Evolutionary conservation across 2,797 vertebrate species (phyloP).

Genomic region (Lycodopsis pacificus): DNA sequence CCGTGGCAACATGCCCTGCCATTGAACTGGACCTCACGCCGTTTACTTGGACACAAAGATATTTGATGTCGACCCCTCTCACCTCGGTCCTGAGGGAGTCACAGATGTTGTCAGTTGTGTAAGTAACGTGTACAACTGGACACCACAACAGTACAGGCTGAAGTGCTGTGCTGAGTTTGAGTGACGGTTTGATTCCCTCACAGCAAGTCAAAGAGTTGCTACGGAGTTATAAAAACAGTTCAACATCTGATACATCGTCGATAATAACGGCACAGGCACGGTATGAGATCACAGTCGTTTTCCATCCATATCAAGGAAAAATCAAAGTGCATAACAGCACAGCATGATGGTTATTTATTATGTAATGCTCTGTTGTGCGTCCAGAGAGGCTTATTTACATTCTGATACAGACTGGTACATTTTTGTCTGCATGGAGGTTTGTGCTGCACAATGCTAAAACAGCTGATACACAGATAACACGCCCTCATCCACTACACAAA

Average conservation of each 20-base stretch:
- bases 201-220: conserved; percentile 19
- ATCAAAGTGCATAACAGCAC: neutral
- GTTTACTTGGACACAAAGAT: conserved; percentile 61
- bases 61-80: conserved; percentile 55
- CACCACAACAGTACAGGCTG: conserved; percentile 28
- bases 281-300: neutral
- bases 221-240: conserved; percentile 15
- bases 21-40: conserved; percentile 51
- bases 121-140: conserved; percentile 53
- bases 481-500: neutral
- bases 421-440: neutral
- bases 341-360: conserved; percentile 11
- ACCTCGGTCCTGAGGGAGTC: conserved; percentile 41
- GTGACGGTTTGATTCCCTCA: conserved; percentile 25
- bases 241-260: neutral
- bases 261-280: conserved; percentile 1
- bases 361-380: neutral
- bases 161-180: neutral
- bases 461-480: neutral
- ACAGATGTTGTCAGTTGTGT: conserved; percentile 60
- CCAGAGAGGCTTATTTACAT: conserved; percentile 27
- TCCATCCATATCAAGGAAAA: conserved; percentile 17
- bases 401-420: neutral
- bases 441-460: neutral
- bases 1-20: conserved; percentile 37